These are phyloP conservation scores for Peromyscus nudipes DNA, from an alignment of 2,797 vertebrate species.

Conservation along the genomic window DNA sequence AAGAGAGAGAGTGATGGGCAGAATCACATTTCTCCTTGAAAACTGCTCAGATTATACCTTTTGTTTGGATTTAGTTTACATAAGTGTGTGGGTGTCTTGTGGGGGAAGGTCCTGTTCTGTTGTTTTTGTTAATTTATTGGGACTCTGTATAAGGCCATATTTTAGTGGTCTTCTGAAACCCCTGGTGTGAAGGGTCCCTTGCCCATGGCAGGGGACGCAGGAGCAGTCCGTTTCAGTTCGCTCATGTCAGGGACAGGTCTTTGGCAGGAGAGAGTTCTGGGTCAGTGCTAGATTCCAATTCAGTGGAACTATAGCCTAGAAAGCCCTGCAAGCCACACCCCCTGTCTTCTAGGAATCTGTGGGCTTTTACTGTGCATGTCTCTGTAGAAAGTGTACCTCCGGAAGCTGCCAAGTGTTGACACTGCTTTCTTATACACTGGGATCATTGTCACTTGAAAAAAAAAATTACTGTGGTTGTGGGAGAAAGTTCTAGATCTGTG, in stretches of 20 bases:
- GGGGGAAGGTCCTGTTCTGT: conserved; percentile 58
- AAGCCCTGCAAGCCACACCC: background rate
- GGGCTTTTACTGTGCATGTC: background rate
- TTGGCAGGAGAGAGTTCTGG: background rate
- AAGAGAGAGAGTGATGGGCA: conserved; percentile 78
- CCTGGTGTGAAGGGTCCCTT: conserved; percentile 81
- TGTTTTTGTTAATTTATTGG: conserved; percentile 89
- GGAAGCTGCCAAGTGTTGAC: background rate
- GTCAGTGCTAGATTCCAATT: background rate
- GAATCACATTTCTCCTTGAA: conserved; percentile 82
- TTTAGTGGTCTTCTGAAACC: conserved; percentile 79
- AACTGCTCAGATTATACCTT: conserved; percentile 80
- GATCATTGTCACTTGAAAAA: conserved; percentile 19
- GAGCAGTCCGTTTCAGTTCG: background rate
- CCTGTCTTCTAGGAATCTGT: background rate
- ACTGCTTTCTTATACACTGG: conserved; percentile 61
- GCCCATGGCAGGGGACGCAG: conserved; percentile 67
- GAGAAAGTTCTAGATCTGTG: conserved; percentile 56
- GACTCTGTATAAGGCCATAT: conserved; percentile 85
- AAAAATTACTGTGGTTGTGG: conserved; percentile 4
- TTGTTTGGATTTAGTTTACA: conserved; percentile 86
- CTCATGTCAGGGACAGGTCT: conserved; percentile 1
- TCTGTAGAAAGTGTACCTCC: background rate
- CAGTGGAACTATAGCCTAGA: background rate
- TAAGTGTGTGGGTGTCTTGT: conserved; percentile 67